These are phyloP conservation scores for Trichonephila clavipes DNA, from an alignment of 1,140 invertebrate genomes.

Conservation along the genomic window DNA sequence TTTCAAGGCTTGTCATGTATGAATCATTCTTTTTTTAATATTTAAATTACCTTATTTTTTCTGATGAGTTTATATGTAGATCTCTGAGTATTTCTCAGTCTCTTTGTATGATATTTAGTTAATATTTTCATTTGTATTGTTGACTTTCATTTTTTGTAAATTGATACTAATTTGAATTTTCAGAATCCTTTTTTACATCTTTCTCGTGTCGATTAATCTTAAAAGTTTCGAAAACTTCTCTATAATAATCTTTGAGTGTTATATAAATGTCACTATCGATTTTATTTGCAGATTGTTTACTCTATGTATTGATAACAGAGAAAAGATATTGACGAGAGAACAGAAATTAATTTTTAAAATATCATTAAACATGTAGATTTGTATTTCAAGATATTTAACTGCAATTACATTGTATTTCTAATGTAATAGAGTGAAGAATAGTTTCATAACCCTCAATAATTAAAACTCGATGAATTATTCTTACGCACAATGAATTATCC, in stretches of 20 bases:
- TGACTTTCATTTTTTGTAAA: background rate
- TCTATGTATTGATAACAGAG: background rate
- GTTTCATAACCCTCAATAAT: background rate
- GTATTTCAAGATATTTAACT: no score
- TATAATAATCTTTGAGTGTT: background rate
- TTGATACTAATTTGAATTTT: background rate
- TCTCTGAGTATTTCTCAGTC: background rate
- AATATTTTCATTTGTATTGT: background rate
- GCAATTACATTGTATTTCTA: no score
- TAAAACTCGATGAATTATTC: background rate
- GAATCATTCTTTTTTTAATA: background rate
- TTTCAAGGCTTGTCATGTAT: constrained; percentile 61
- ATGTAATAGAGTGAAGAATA: no score
- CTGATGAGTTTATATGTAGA: background rate
- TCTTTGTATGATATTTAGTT: background rate
- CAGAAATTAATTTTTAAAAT: background rate
- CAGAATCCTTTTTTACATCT: background rate
- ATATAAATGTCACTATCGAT: background rate
- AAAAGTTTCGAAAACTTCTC: background rate
- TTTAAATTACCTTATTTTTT: background rate
- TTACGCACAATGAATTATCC: background rate
- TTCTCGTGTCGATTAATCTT: background rate
- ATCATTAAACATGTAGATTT: no score
- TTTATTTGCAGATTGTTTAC: background rate
- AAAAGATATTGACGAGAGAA: background rate